These are phyloP conservation scores for Sphaerophoria taeniata DNA, from an alignment of 2,888 invertebrate genomes.

Conservation along the genomic window DNA sequence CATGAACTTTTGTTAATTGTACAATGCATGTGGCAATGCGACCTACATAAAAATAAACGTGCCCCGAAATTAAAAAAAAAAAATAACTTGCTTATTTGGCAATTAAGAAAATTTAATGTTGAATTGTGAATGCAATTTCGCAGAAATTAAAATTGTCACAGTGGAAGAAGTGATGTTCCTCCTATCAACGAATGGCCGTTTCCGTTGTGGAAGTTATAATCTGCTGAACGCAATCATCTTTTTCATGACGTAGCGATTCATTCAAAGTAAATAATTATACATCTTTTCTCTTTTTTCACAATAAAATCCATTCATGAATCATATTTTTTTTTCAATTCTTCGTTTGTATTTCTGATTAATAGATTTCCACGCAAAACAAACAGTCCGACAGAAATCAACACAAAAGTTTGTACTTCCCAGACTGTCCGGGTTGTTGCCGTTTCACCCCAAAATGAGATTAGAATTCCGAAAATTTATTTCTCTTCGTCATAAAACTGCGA, in stretches of 20 bases:
- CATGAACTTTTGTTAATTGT: conserved; percentile 2
- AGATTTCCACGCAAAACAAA: conserved; percentile 22
- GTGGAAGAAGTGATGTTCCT: too few relatives aligned
- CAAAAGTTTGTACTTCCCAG: background rate
- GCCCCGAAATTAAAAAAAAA: background rate
- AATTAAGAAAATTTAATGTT: conserved; percentile 20
- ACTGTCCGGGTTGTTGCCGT: conserved; percentile 7
- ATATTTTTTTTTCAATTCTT: conserved; percentile 1
- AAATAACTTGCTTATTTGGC: conserved; percentile 15
- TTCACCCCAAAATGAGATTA: conserved; percentile 4
- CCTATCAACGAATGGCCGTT: background rate
- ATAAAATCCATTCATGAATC: conserved; percentile 1
- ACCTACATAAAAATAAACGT: background rate
- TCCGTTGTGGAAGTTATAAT: conserved; percentile 2
- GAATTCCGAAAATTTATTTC: conserved; percentile 3
- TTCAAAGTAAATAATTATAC: background rate
- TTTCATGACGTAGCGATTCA: background rate
- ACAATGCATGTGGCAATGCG: background rate
- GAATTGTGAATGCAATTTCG: conserved; percentile 12
- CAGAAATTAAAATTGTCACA: conserved; percentile 1
- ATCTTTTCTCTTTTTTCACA: background rate
- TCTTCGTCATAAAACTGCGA: background rate
- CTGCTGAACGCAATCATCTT: background rate
- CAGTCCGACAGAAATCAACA: background rate
- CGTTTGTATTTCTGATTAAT: conserved; percentile 6